Conservation (phyloP, 2,797 vertebrate species). For the Phrynocephalus vlangalii region DNA sequence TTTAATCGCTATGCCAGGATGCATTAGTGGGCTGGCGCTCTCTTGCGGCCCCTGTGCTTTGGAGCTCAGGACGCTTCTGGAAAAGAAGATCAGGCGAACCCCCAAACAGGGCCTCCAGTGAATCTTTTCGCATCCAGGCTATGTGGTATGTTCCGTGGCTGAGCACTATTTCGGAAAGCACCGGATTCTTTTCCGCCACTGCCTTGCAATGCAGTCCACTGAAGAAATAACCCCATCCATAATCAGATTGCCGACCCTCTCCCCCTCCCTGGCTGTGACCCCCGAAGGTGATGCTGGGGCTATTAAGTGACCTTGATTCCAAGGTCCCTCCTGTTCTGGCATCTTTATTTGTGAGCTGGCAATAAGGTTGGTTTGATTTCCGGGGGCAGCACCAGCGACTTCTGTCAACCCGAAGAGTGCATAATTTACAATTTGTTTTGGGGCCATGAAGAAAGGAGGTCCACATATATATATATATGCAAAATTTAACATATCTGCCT, state of each 20-base stretch:
- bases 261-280: background rate
- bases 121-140: background rate
- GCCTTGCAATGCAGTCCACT: background rate
- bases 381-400: background rate
- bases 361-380: constrained; percentile 26
- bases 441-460: background rate
- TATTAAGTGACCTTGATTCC: fast-evolving
- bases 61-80: background rate
- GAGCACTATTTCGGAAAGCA: background rate
- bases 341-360: background rate
- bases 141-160: background rate
- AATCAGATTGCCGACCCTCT: background rate
- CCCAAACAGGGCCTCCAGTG: too few species aligned
- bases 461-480: background rate
- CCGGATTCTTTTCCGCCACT: too few species aligned
- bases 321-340: background rate
- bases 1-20: constrained; percentile 22
- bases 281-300: background rate
- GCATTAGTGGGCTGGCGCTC: background rate
- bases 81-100: background rate
- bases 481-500: background rate
- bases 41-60: background rate
- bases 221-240: fast-evolving
- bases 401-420: constrained; percentile 1
- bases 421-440: constrained; percentile 27